phyloP scores from a whole-genome alignment of 2,888 invertebrate species.

The Himalopsyche kuldschensis region DNA sequence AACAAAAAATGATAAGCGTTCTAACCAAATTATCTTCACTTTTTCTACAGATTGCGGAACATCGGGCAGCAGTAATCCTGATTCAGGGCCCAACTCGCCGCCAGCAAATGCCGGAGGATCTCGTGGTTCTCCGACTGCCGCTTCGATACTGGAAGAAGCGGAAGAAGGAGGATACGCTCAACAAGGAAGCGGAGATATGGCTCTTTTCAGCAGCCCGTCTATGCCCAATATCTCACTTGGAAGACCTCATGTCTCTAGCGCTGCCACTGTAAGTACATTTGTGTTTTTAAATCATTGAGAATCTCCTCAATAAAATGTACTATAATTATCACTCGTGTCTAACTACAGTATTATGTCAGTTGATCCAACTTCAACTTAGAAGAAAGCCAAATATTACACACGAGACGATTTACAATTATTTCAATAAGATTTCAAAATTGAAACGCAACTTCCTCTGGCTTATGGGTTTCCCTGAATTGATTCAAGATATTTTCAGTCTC shows the following conservation, averaged over 20 bases:
- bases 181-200: conserved; percentile 69
- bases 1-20: too few species aligned
- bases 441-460: too few species aligned
- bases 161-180: conserved; percentile 67
- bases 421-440: too few species aligned
- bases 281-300: not conserved
- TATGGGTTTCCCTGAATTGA: too few species aligned
- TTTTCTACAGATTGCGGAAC: conserved; percentile 51
- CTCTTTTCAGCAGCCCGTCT: conserved; percentile 91
- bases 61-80: conserved; percentile 63
- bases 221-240: conserved; percentile 97
- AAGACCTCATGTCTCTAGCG: conserved; percentile 66
- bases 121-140: conserved; percentile 66
- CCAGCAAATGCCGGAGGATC: conserved; percentile 53
- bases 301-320: not conserved
- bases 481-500: too few species aligned
- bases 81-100: conserved; percentile 77
- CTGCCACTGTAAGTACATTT: conserved; percentile 35
- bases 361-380: too few species aligned
- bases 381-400: too few species aligned
- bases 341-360: too few species aligned
- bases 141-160: conserved; percentile 82
- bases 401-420: too few species aligned
- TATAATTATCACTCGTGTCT: too few species aligned
- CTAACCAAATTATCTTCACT: not conserved